Conservation (phyloP, 2,113 vertebrate genomes). For the Etia nguti region DNA sequence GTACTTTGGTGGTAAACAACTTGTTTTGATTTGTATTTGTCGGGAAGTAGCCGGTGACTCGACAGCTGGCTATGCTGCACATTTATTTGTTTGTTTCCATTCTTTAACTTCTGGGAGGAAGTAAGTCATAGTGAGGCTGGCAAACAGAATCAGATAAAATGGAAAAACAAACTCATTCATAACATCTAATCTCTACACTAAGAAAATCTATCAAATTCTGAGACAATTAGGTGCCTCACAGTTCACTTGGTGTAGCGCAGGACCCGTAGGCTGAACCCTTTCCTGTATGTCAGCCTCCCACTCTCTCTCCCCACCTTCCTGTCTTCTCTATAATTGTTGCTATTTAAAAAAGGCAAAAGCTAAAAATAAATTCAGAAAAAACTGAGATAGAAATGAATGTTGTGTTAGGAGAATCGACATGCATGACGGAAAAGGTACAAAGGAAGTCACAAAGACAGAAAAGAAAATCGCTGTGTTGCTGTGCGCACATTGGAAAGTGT, state of each 20-base stretch:
- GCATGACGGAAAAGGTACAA: background rate
- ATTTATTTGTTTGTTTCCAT: conserved; percentile 11
- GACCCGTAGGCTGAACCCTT: background rate
- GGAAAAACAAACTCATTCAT: background rate
- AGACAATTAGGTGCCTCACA: background rate
- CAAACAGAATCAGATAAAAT: background rate
- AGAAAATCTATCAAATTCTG: background rate
- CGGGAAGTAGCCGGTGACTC: conserved; percentile 13
- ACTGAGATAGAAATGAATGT: background rate
- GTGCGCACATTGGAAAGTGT: background rate
- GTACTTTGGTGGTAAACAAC: background rate
- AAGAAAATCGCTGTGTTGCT: background rate
- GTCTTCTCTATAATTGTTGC: background rate
- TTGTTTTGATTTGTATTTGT: background rate
- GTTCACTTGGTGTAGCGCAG: background rate
- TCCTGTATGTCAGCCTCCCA: background rate
- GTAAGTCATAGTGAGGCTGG: background rate
- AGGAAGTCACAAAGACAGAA: background rate
- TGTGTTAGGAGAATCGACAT: background rate
- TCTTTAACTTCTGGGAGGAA: conserved; percentile 3
- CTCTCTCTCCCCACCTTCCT: background rate
- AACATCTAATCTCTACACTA: background rate
- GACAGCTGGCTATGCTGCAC: background rate
- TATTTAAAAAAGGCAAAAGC: background rate
- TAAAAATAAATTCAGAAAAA: background rate